phyloP scores from a whole-genome alignment of 2,797 vertebrate species.

The Phalloptychus januarius region DNA sequence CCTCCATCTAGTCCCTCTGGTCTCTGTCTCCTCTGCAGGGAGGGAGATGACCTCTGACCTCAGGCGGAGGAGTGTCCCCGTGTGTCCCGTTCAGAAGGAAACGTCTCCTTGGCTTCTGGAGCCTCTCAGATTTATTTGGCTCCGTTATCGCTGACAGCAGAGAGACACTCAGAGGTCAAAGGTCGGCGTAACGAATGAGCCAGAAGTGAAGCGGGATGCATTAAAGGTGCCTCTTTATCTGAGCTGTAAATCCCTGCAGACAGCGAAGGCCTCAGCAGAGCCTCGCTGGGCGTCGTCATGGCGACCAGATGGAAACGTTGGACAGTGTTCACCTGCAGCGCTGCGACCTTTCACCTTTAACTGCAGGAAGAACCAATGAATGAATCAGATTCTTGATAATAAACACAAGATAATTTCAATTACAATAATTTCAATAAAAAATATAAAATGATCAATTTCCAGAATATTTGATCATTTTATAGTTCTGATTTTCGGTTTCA shows the following conservation, averaged over 20 bases:
- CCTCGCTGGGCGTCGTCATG: too few species aligned
- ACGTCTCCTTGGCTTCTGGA: conserved; percentile 10
- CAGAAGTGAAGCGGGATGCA: conserved; percentile 41
- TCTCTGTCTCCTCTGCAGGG: not conserved
- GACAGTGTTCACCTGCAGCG: too few species aligned
- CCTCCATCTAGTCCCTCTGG: not conserved
- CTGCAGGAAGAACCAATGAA: too few species aligned
- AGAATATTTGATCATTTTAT: not conserved
- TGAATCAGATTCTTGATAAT: too few species aligned
- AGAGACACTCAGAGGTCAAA: conserved; percentile 12
- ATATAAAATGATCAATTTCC: not conserved
- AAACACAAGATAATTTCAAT: too few species aligned
- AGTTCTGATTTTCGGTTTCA: not conserved
- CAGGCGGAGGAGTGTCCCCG: not conserved
- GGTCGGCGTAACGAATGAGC: conserved; percentile 27
- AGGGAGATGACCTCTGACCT: conserved; percentile 7
- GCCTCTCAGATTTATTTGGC: conserved; percentile 34
- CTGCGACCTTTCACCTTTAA: too few species aligned
- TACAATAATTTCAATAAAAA: not conserved
- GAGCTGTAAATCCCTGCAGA: conserved; percentile 39
- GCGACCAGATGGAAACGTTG: too few species aligned
- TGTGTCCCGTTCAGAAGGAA: not conserved
- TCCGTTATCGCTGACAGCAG: conserved; percentile 12
- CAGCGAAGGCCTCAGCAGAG: conserved; percentile 1
- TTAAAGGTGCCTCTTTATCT: conserved; percentile 44